phyloP scores from a whole-genome alignment of 2,797 vertebrate species.

The Pteronotus mesoamericanus region DNA sequence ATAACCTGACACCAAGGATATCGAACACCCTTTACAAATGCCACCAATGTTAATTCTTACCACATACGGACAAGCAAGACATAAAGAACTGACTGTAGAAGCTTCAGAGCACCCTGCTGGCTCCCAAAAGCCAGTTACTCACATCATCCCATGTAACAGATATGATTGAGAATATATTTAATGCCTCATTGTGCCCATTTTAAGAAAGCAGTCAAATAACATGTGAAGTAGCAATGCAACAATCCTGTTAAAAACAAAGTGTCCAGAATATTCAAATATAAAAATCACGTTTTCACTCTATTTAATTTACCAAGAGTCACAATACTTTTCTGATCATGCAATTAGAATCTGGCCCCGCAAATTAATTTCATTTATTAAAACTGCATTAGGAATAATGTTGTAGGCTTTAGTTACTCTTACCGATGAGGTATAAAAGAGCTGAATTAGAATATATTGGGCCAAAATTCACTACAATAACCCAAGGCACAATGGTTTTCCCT shows the following conservation, averaged over 20 bases:
- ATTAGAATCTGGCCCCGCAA: not conserved
- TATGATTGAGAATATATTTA: not conserved
- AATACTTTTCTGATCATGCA: not conserved
- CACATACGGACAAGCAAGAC: not conserved
- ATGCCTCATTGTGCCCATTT: not conserved
- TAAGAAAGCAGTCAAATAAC: not conserved
- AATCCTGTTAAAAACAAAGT: not conserved
- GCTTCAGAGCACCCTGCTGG: not conserved
- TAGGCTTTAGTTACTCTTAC: not conserved
- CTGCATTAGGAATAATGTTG: not conserved
- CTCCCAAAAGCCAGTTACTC: not conserved
- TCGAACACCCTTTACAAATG: not conserved
- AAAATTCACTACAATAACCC: conserved; percentile 10
- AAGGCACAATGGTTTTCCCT: not conserved
- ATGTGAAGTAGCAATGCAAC: not conserved
- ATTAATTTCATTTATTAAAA: not conserved
- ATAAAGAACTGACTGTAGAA: not conserved
- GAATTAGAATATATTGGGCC: not conserved
- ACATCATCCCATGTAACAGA: not conserved
- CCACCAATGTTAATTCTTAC: not conserved
- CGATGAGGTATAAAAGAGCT: not conserved
- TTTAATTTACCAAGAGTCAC: not conserved
- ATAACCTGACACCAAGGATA: not conserved
- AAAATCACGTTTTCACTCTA: not conserved
- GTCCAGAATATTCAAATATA: not conserved